These are phyloP conservation scores for Lepidurus couesii DNA, from an alignment of 1,140 invertebrate species.

Conservation along the genomic window DNA sequence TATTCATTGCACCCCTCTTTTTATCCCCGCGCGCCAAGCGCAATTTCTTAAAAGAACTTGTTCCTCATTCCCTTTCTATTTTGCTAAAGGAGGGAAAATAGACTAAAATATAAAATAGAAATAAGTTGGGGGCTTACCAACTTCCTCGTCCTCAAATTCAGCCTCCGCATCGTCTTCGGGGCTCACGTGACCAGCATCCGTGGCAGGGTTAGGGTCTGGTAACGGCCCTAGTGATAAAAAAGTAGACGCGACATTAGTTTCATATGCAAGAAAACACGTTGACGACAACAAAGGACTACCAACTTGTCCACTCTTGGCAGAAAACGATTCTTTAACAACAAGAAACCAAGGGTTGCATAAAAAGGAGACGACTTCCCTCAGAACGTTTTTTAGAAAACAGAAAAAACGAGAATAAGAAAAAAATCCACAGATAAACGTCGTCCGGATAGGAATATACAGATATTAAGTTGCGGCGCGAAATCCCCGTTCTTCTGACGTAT, in stretches of 20 bases:
- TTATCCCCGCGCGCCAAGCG: background rate
- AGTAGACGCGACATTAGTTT: background rate
- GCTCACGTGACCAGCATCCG: slow-evolving; percentile 1
- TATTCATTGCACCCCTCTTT: slow-evolving; percentile 14
- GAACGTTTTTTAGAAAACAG: background rate
- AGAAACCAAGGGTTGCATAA: background rate
- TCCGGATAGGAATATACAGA: background rate
- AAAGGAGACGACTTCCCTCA: background rate
- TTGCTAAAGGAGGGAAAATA: background rate
- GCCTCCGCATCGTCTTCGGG: background rate
- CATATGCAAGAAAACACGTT: slow-evolving; percentile 14
- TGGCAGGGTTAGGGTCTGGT: slow-evolving; percentile 10
- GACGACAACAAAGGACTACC: slow-evolving; percentile 10
- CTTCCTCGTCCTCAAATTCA: background rate
- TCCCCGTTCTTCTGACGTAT: background rate
- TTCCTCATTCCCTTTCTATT: background rate
- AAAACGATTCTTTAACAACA: background rate
- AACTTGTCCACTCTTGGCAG: background rate
- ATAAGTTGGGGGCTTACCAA: background rate
- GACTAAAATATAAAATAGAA: background rate
- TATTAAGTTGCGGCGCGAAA: background rate
- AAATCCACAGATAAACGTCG: background rate
- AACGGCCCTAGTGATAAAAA: background rate
- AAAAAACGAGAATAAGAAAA: background rate
- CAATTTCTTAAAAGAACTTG: slow-evolving; percentile 1